These are phyloP conservation scores for Allobates femoralis DNA, from an alignment of 2,797 vertebrate genomes.

Conservation along the genomic window DNA sequence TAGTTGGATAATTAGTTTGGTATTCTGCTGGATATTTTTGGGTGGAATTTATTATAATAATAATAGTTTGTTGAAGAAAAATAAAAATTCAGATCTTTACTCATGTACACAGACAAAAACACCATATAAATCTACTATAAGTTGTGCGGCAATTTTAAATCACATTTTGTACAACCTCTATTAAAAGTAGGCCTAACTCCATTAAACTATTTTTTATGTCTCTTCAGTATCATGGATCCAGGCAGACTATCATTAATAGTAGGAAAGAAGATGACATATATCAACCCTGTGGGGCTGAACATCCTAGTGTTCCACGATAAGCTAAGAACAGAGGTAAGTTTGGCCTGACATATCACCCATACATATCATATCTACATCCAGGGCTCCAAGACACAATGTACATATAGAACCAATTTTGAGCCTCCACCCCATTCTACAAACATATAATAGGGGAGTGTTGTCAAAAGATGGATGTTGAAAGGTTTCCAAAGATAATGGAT, in stretches of 20 bases:
- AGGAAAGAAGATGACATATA: not conserved
- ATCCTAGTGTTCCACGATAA: not conserved
- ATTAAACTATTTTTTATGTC: not conserved
- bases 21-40: constrained; percentile 23
- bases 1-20: constrained; percentile 24
- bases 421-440: not conserved
- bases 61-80: constrained; percentile 1
- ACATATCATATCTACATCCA: not conserved
- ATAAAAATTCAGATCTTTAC: not conserved
- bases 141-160: not conserved
- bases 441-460: not conserved
- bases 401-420: not conserved
- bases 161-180: not conserved
- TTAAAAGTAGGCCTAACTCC: not conserved
- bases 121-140: constrained; percentile 19
- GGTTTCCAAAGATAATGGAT: not conserved
- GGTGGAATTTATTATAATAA: too few relatives aligned
- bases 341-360: not conserved
- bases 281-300: not conserved
- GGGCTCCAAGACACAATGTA: constrained; percentile 3
- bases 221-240: not conserved
- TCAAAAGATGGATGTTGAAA: not conserved
- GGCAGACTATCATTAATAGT: not conserved
- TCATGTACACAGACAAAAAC: constrained; percentile 4
- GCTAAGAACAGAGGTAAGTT: not conserved